phyloP scores from a whole-genome alignment of 2,113 vertebrate species.

The Marmota monax region DNA sequence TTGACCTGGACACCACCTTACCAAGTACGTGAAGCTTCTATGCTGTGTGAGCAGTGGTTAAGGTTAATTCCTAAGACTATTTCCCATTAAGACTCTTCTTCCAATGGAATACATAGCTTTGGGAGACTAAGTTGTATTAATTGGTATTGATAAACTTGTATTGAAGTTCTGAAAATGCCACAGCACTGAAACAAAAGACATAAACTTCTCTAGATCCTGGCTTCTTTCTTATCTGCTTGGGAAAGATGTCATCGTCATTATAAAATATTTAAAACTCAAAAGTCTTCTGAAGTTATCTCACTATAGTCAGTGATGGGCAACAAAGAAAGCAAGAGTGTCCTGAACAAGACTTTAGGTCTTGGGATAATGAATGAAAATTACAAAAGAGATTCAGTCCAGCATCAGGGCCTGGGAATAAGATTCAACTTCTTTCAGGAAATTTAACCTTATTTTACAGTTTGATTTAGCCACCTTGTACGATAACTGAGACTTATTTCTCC shows the following conservation, averaged over 20 bases:
- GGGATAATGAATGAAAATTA: not conserved
- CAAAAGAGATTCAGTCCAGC: not conserved
- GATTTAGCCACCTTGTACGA: not conserved
- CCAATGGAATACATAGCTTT: not conserved
- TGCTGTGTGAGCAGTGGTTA: not conserved
- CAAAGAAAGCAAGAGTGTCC: not conserved
- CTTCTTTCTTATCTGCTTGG: not conserved
- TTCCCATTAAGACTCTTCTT: constrained; percentile 10
- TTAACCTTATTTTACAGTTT: not conserved
- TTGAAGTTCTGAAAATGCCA: not conserved
- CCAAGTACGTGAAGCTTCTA: not conserved
- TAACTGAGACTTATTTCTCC: not conserved
- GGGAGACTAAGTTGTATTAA: not conserved
- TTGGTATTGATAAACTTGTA: not conserved
- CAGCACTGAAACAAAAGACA: constrained; percentile 17
- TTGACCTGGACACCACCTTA: not conserved
- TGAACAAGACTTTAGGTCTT: not conserved
- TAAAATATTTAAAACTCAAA: constrained; percentile 32
- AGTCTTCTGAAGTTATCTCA: not conserved
- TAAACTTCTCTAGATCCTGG: not conserved
- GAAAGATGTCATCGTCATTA: not conserved
- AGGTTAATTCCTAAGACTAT: not conserved
- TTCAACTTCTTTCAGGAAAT: constrained; percentile 17
- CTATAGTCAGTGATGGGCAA: not conserved
- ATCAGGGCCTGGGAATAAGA: not conserved